phyloP scores from a whole-genome alignment of 2,888 invertebrate species.

The Rhingia rostrata region DNA sequence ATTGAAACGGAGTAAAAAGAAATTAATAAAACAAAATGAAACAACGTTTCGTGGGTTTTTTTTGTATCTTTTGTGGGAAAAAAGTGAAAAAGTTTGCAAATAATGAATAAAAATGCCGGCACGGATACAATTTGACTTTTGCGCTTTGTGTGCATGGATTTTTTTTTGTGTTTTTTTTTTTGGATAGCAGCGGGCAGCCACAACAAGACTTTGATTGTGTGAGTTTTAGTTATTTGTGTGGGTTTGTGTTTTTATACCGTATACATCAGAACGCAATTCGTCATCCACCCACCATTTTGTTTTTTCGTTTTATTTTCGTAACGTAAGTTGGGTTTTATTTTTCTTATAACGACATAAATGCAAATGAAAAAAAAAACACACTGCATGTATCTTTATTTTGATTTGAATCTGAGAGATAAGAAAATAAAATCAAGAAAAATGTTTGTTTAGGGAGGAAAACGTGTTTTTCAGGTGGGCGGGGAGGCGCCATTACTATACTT shows the following conservation, averaged over 20 bases:
- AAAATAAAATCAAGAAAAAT: conserved; percentile 19
- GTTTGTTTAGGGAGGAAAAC: conserved; percentile 40
- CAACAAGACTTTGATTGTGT: conserved; percentile 40
- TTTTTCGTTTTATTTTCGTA: conserved; percentile 42
- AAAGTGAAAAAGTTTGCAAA: conserved; percentile 19
- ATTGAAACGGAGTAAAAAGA: conserved; percentile 45
- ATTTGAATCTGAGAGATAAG: conserved; percentile 42
- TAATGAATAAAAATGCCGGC: conserved; percentile 69
- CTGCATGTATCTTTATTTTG: conserved; percentile 47
- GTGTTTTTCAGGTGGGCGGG: conserved; percentile 47
- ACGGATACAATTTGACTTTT: conserved; percentile 58
- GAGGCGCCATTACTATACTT: conserved; percentile 16
- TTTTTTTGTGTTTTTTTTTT: not conserved
- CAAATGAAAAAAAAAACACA: conserved; percentile 15
- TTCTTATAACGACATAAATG: conserved; percentile 4
- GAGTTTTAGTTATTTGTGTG: conserved; percentile 45
- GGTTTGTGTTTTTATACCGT: conserved; percentile 43
- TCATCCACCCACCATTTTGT: conserved; percentile 74
- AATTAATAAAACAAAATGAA: conserved; percentile 39
- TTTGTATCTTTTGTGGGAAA: conserved; percentile 16
- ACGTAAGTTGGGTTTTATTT: conserved; percentile 36
- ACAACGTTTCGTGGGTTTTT: conserved; percentile 27
- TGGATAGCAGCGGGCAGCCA: conserved; percentile 1
- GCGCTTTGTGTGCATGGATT: conserved; percentile 42
- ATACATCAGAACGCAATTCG: conserved; percentile 54